These are phyloP conservation scores for Dicyrtomina minuta DNA, from an alignment of 2,888 invertebrate genomes.

Conservation along the genomic window DNA sequence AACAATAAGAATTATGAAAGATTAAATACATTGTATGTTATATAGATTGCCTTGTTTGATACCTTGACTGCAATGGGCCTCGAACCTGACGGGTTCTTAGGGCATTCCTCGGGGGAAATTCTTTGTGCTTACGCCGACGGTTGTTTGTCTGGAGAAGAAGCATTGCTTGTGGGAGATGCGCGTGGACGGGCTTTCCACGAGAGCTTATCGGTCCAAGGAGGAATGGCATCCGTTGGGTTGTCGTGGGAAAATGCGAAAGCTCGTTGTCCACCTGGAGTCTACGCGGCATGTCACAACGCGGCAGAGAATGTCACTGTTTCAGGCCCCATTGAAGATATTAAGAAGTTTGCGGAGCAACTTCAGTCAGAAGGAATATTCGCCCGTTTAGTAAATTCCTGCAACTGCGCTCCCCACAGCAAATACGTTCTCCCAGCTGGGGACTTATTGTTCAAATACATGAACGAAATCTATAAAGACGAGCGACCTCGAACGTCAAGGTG, in stretches of 20 bases:
- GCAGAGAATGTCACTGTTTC: conserved; percentile 90
- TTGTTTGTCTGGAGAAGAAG: conserved; percentile 88
- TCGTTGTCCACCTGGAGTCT: conserved; percentile 74
- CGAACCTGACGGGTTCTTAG: conserved; percentile 88
- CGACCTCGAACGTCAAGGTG: conserved; percentile 69
- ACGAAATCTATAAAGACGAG: conserved; percentile 19
- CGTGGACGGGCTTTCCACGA: conserved; percentile 57
- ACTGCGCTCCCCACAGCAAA: conserved; percentile 76
- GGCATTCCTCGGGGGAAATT: conserved; percentile 90
- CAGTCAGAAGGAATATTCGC: conserved; percentile 76
- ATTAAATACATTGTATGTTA: neutral
- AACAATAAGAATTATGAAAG: too few relatives aligned
- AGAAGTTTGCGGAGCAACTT: conserved; percentile 69
- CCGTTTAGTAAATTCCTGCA: conserved; percentile 79
- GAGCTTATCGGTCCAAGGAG: conserved; percentile 54
- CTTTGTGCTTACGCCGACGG: conserved; percentile 97
- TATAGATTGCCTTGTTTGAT: conserved; percentile 82
- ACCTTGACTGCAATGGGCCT: conserved; percentile 73
- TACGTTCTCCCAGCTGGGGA: conserved; percentile 11
- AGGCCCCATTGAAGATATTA: conserved; percentile 72
- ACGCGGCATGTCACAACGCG: conserved; percentile 92
- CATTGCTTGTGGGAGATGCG: conserved; percentile 68
- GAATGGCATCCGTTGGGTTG: conserved; percentile 60
- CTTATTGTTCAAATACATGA: conserved; percentile 1
- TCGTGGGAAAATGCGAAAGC: conserved; percentile 65